These are phyloP conservation scores for Chymomyza amoena DNA, from an alignment of 2,888 invertebrate genomes.

Conservation along the genomic window DNA sequence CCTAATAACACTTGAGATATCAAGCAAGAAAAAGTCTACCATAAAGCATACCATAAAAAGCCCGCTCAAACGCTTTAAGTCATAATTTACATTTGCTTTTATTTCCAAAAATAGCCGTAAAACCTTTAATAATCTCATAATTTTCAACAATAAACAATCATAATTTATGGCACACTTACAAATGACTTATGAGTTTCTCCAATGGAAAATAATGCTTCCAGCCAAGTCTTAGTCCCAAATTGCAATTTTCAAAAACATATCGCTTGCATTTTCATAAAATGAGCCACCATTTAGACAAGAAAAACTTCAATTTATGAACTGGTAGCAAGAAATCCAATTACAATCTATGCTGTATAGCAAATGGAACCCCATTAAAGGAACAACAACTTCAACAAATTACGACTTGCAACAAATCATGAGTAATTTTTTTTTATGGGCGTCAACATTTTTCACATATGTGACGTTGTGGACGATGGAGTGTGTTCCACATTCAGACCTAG, in stretches of 20 bases:
- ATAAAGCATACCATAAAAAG: background rate
- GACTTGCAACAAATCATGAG: constrained; percentile 48
- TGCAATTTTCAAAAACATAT: background rate
- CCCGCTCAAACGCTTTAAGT: too few species aligned
- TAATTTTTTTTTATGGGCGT: constrained; percentile 38
- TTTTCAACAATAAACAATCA: background rate
- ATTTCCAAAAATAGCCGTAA: background rate
- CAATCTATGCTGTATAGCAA: constrained; percentile 16
- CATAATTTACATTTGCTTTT: background rate
- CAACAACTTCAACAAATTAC: constrained; percentile 21
- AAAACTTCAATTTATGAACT: background rate
- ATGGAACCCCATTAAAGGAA: constrained; percentile 39
- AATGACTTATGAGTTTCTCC: background rate
- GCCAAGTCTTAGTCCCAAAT: background rate
- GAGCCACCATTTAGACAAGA: background rate
- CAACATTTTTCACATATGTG: constrained; percentile 34
- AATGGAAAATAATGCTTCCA: background rate
- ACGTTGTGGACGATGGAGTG: constrained; percentile 12
- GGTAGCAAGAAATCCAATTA: constrained; percentile 1
- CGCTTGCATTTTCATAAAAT: background rate
- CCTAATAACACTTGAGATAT: background rate
- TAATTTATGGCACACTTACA: background rate
- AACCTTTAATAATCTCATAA: background rate
- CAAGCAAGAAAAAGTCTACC: background rate
- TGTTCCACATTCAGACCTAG: constrained; percentile 37